Base-by-base conservation (phyloP, 1,140 invertebrate genomes). In the Hylaeus volcanicus region DNA sequence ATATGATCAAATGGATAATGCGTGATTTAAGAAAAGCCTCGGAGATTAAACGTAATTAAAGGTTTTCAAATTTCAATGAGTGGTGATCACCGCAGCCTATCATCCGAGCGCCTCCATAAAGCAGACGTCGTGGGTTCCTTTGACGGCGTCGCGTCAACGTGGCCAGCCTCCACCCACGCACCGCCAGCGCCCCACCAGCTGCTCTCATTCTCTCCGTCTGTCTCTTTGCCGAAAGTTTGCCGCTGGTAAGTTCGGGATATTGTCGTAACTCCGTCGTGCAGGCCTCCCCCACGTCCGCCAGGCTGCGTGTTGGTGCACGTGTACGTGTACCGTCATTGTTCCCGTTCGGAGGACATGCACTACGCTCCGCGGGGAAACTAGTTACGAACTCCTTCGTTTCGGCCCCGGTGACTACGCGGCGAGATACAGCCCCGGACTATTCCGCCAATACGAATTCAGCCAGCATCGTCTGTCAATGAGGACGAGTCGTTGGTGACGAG, bases 371-470 rank as follows among this genome's bases (percentile, higher is more conserved):
- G 72, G 72, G 84, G 85, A 89, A 91, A 91, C 89, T 91, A 92
- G 90, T 92, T 92, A 85, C 66, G 70, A 89, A 91, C 88, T 91
- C 86, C 84, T 88, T 86, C 82, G 81, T 86, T 86, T 87, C 84
- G 77, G 83, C 71, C 83, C 84, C 39, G 6, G 43, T 82, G 71
- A 78, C 81, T 84, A 74, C 61, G 77, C 76, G 70, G 53, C 72
- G 74, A 82, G 65, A 85, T 79, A 75, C 78, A 63, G 66, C 45
- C 68, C 64, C 53, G 3, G n/a, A 55, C 61, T 43, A 70, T 75
- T 74, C 55, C 63, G 39, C 63, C 45, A 64, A 60, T 48, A 51
- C 45, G 63, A 79, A 86, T 79, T 74, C 55, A 65, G 71, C 45
- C 55, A 51, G 48, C 15, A 26, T 56, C 66, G 61, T 74, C 77